Conservation (phyloP, 2,113 vertebrate genomes). For the Urocitellus parryii region DNA sequence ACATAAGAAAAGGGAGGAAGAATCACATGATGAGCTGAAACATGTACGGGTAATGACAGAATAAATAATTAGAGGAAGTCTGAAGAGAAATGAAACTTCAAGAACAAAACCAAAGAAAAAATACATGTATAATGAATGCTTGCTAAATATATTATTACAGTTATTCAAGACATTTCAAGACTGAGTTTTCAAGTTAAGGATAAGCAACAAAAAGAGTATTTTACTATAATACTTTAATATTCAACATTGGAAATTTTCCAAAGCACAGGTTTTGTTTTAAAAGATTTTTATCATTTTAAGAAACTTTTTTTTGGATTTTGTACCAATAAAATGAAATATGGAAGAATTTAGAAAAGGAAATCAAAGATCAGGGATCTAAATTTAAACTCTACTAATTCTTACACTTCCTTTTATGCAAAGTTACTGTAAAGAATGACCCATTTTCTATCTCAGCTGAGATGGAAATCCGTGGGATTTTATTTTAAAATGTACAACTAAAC, state of each 20-base stretch:
- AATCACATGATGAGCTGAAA: background rate
- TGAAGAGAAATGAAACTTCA: slow-evolving; percentile 75
- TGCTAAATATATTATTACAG: slow-evolving; percentile 50
- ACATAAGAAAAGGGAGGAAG: background rate
- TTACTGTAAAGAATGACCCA: background rate
- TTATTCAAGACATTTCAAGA: slow-evolving; percentile 38
- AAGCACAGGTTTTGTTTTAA: background rate
- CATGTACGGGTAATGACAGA: background rate
- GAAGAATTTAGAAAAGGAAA: background rate
- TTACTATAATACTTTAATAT: background rate
- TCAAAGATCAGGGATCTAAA: background rate
- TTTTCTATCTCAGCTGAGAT: background rate
- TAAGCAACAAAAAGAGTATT: background rate
- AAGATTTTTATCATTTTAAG: background rate
- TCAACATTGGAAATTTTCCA: background rate
- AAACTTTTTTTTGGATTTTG: background rate
- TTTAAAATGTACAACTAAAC: background rate
- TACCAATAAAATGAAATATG: background rate
- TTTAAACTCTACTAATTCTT: background rate
- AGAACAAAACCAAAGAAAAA: slow-evolving; percentile 54
- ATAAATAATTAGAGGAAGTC: slow-evolving; percentile 62
- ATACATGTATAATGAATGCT: background rate
- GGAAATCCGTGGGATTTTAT: background rate
- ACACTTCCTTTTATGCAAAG: slow-evolving; percentile 27
- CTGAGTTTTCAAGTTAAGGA: background rate